Base-by-base conservation (phyloP, 2,888 invertebrate genomes). In the Tachina grossa region DNA sequence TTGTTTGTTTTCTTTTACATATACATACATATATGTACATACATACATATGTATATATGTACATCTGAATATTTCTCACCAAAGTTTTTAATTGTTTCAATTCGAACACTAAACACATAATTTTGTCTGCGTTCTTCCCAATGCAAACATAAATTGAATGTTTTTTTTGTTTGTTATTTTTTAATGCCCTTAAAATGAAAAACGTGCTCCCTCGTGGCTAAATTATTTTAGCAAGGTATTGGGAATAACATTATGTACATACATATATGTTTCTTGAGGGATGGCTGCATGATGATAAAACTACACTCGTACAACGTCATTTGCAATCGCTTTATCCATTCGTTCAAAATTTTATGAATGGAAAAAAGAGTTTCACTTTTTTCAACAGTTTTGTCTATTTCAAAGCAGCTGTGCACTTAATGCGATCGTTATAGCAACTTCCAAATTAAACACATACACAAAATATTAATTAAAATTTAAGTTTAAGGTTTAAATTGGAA, bases 161-260 rank as follows among this genome's bases (percentile, higher is more conserved):
- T 22, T 55, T 19, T 41, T 31, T 14, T 22, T 59, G 68, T 72
- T 65, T 19, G 1, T 51, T 43, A 39, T 31, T 61, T 71, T 55
- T 63, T 76, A 66, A 71, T 83, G 83, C 47, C 51, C 59, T 78
- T 68, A 72, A 76, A 71, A 59, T 53, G 66, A 57, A 82, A 83
- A 85, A 80, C 79, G 85, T 85, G 83, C 68, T 80, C 79, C 83
- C 83, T 85, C 63, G 76, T 85, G 85, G 85, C 85, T 83, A 85
- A n/a, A 85, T 85, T 85, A 85, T 83, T 83, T 83, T 72, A 85
- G 79, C 76, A 85, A 85, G 72, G 55, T 72, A 83, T 85, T 80
- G 85, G 80, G 76, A 72, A 85, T 31, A 31, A 31, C 79, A 85
- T 79, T 85, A 71, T 80, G 43, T 77, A 66, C 77, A 39, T 77